Evolutionary conservation across 1,140 invertebrate genomes (phyloP), one percentile per base, ranked within the genome.

Genomic region (Zaprionus inermis): DNA sequence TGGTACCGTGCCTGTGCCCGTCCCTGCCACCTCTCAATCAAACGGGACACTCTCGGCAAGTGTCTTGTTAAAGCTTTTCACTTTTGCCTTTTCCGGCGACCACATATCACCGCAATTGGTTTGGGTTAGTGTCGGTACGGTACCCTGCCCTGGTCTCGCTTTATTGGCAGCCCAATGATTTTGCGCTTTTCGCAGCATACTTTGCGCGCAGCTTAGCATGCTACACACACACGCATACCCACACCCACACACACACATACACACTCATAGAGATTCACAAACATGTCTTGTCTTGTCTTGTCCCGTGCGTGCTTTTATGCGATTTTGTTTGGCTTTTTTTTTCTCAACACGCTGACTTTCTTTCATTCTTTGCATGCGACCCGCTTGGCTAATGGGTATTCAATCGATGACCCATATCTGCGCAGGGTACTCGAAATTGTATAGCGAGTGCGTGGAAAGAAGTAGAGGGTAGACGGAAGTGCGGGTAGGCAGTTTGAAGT

Each of bases 101-200:
- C 41, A 51, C 54, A 58, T 56, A 55, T 65, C 63, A 65, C 16
- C 30, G 10, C 30, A 7, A 32, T 9, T 7, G 6, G 30, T 7
- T 32, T 28, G 9, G 30, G 30, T 10, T 55, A 38, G 34, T 55
- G 60, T 58, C 41, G 56, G 56, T 58, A 38, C n/a, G 5, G 7
- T 5, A 1, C 11, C 22, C 0, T 24, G 3, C 18, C 4, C 36
- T 5, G n/a, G n/a, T 6, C 36, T 38, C 14, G 12, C 36, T 38
- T 65, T 65, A 65, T 65, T 65, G 63, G 63, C 63, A 56, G 63
- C 24, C 52, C 63, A 65, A 65, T 65, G 63, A 65, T 65, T 65
- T 65, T 65, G 63, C 63, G 63, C 63, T 65, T 65, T 65, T 65
- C 63, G 52, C 24, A 54, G 61, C 61, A 54, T 55, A 55, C 63